These are phyloP conservation scores for Mesoligia furuncula DNA, from an alignment of 2,888 invertebrate species.

Conservation along the genomic window DNA sequence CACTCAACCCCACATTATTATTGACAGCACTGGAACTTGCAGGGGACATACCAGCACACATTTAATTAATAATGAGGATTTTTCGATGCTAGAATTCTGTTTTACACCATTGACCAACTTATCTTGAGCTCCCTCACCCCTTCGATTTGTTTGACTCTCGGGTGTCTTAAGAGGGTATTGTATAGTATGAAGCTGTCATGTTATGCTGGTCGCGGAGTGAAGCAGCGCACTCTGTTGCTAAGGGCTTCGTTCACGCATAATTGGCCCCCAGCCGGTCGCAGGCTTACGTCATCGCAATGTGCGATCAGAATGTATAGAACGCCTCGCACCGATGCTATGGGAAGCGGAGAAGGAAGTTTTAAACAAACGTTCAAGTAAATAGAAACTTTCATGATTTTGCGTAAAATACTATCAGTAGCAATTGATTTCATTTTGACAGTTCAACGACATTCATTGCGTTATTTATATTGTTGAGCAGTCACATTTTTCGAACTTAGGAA, in stretches of 20 bases:
- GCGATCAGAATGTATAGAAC: constrained; percentile 78
- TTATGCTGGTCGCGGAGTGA: constrained; percentile 58
- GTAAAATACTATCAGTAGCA: too few species aligned
- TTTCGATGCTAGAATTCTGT: constrained; percentile 60
- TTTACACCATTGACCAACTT: constrained; percentile 33
- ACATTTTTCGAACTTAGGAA: too few species aligned
- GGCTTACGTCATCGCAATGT: constrained; percentile 81
- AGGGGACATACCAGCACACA: constrained; percentile 61
- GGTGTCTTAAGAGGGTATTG: constrained; percentile 11
- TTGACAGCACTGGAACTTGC: constrained; percentile 61
- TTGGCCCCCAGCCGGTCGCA: constrained; percentile 78
- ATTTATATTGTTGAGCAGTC: too few species aligned
- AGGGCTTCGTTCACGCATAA: constrained; percentile 80
- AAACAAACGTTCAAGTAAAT: constrained; percentile 37
- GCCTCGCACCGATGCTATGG: constrained; percentile 52
- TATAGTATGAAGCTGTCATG: constrained; percentile 46
- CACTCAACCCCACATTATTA: constrained; percentile 63
- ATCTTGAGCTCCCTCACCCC: constrained; percentile 43
- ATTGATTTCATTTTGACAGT: too few species aligned
- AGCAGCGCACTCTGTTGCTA: constrained; percentile 85
- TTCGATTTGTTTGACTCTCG: constrained; percentile 25
- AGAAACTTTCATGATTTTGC: constrained; percentile 13
- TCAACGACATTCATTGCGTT: too few species aligned
- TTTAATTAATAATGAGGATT: constrained; percentile 67
- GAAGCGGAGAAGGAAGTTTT: constrained; percentile 58